Percentiles rank a stretch among this genome's conserved stretches.
Evolutionary conservation across 2,797 vertebrate species (phyloP).

Genomic region (Linurgus olivaceus): DNA sequence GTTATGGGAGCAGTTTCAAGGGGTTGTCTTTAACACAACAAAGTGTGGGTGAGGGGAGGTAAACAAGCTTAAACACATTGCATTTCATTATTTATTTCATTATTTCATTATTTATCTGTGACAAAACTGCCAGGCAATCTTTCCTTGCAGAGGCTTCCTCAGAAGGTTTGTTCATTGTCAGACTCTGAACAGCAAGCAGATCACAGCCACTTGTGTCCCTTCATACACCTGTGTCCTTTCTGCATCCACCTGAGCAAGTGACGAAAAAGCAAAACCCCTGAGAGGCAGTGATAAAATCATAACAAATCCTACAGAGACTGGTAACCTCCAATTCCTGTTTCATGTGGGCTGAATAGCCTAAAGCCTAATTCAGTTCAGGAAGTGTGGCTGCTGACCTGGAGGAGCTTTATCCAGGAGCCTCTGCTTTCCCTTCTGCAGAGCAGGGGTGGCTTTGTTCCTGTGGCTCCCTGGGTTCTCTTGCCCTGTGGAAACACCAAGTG

Average conservation of each 20-base stretch:
- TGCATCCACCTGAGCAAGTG: neutral
- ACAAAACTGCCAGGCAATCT: neutral
- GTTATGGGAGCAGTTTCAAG: neutral
- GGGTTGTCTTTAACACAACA: neutral
- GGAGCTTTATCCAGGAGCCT: neutral
- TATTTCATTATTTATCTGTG: neutral
- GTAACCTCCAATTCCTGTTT: neutral
- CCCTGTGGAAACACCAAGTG: neutral
- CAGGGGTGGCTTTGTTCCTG: neutral
- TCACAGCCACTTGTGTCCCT: neutral
- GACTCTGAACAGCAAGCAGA: neutral
- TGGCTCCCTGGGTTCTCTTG: neutral
- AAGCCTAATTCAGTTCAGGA: neutral
- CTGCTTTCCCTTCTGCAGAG: neutral
- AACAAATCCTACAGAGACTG: neutral
- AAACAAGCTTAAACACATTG: neutral
- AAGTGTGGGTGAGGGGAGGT: neutral
- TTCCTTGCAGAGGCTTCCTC: neutral
- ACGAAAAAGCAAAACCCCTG: neutral
- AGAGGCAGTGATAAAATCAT: neutral
- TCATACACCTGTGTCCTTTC: neutral
- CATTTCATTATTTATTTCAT: neutral
- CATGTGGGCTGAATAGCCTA: neutral
- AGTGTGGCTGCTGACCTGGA: neutral
- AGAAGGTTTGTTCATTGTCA: neutral